Percentiles rank a stretch among this genome's conserved stretches.
These are phyloP conservation scores for Microtus montanus DNA, from an alignment of 2,113 vertebrate genomes.

Conservation along the genomic window DNA sequence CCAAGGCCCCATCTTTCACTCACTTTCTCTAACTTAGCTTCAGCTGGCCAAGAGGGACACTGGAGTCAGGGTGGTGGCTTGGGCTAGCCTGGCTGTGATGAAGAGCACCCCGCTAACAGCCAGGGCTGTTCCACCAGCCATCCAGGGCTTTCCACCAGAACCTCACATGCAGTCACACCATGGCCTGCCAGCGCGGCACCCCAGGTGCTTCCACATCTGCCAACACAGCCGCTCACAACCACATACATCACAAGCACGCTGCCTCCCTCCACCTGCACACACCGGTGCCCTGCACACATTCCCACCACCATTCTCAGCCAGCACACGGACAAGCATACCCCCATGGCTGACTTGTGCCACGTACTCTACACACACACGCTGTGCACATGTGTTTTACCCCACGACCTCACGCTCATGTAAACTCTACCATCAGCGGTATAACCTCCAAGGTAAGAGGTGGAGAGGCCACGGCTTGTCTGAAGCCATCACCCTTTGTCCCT, in stretches of 20 bases:
- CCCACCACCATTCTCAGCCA: background rate
- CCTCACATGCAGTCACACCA: background rate
- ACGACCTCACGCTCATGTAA: accelerated
- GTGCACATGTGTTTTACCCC: background rate
- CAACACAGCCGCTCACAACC: background rate
- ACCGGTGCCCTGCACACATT: background rate
- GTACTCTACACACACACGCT: background rate
- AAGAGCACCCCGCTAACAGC: background rate
- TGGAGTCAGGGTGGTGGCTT: background rate
- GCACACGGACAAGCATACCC: background rate
- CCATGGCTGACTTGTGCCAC: background rate
- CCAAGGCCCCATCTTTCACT: background rate
- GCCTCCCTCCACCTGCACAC: background rate
- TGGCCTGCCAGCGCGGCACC: slow-evolving; percentile 6
- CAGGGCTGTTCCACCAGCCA: background rate
- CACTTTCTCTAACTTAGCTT: background rate
- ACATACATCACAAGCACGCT: background rate
- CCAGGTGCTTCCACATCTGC: slow-evolving; percentile 15
- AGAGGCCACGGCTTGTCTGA: slow-evolving; percentile 4
- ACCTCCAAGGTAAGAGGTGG: background rate
- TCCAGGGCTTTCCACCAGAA: background rate
- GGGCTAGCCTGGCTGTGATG: background rate
- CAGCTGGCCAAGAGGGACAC: background rate
- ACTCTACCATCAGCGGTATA: background rate
- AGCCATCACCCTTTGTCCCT: background rate